A percentile compares a stretch with the other conserved stretches of the same genome.
Evolutionary conservation across 2,797 vertebrate genomes (phyloP).

Genomic region (Telmatherina bonti): DNA sequence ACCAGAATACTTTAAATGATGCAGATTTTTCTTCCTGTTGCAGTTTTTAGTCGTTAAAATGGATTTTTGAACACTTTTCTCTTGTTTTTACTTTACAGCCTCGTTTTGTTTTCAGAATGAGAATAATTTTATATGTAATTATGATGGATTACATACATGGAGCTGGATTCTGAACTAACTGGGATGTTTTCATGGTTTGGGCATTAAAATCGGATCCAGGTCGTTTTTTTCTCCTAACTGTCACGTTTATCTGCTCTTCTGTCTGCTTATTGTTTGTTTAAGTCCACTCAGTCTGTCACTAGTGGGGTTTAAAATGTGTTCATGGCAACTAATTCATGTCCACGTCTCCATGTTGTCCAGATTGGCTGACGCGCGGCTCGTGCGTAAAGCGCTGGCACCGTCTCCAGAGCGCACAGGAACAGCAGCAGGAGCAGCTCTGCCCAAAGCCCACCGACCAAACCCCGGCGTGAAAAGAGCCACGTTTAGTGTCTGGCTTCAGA

Average conservation of each 20-base stretch:
- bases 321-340: constrained; percentile 5
- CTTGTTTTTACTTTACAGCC: too few relatives aligned
- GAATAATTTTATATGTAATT: too few relatives aligned
- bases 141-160: too few relatives aligned
- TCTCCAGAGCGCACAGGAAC: constrained; percentile 32
- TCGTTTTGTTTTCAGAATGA: too few relatives aligned
- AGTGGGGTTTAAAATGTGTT: background rate
- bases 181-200: too few relatives aligned
- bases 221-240: background rate
- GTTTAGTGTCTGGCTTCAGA: background rate
- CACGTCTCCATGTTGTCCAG: constrained; percentile 38
- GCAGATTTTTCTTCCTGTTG: background rate
- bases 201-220: too few relatives aligned
- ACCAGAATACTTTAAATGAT: too few relatives aligned
- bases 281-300: background rate
- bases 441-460: background rate
- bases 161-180: too few relatives aligned
- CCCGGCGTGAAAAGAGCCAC: background rate
- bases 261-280: too few relatives aligned
- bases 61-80: too few relatives aligned
- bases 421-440: background rate
- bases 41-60: too few relatives aligned
- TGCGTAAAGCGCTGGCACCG: constrained; percentile 44
- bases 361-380: constrained; percentile 31
- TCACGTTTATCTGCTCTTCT: background rate